Evolutionary conservation across 2,113 vertebrate genomes (phyloP).

Genomic region (Gambusia holbrooki): DNA sequence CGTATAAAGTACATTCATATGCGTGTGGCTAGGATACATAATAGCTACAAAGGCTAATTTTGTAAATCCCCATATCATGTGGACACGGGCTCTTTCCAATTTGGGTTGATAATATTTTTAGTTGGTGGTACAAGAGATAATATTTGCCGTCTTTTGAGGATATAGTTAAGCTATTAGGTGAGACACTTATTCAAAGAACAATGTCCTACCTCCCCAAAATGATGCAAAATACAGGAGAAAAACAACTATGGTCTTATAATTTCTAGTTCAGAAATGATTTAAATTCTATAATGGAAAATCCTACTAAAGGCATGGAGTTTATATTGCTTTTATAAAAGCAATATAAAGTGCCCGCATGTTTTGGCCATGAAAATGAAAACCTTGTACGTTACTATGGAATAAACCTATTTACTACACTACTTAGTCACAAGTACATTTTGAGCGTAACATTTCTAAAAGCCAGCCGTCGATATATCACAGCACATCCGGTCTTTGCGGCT

Average conservation of each 20-base stretch:
- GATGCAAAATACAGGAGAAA: not conserved
- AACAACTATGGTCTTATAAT: not conserved
- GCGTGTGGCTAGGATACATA: no score
- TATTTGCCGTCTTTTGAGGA: not conserved
- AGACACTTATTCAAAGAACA: not conserved
- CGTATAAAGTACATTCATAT: no score
- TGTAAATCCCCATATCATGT: no score
- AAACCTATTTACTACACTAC: not conserved
- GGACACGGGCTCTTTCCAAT: no score
- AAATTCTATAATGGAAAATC: not conserved
- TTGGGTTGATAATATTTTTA: no score
- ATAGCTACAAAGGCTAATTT: no score
- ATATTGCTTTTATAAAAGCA: no score
- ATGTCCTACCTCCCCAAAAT: not conserved
- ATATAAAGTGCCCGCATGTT: no score
- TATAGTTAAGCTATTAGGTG: not conserved
- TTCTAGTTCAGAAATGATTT: not conserved
- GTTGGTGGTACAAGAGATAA: no score
- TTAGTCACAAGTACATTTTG: not conserved
- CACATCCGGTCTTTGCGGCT: constrained; percentile 19
- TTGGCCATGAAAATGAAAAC: not conserved
- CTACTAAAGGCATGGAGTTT: not conserved
- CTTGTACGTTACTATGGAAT: not conserved
- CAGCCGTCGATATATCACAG: constrained; percentile 60
- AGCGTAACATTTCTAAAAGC: constrained; percentile 59